phyloP scores from a whole-genome alignment of 1,140 invertebrate species.

The Mactra quadrangularis region DNA sequence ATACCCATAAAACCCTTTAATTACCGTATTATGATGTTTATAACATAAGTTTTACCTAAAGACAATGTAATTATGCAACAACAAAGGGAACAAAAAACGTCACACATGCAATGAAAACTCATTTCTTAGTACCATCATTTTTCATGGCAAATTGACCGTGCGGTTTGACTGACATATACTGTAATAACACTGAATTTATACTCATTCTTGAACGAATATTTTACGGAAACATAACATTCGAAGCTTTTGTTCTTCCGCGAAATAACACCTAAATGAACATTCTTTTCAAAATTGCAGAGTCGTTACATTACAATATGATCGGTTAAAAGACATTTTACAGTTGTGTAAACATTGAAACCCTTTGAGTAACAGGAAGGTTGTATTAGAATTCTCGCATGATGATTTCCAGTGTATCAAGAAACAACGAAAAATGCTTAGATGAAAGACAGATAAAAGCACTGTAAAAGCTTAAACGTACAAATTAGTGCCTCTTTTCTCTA shows the following conservation, averaged over 20 bases:
- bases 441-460: conserved; percentile 26
- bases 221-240: conserved; percentile 15
- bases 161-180: not conserved
- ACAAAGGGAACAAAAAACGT: conserved; percentile 27
- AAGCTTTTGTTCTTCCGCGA: conserved; percentile 21
- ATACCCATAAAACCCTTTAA: too few species aligned
- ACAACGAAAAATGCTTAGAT: conserved; percentile 33
- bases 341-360: conserved; percentile 28
- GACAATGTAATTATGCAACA: conserved; percentile 19
- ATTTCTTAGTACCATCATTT: conserved; percentile 17
- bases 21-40: conserved; percentile 11
- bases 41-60: conserved; percentile 19
- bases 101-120: conserved; percentile 30
- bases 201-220: conserved; percentile 25
- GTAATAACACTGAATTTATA: conserved; percentile 36
- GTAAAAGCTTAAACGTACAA: conserved; percentile 29
- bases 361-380: conserved; percentile 25
- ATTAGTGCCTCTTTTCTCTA: conserved; percentile 15
- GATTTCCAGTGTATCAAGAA: conserved; percentile 31
- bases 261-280: conserved; percentile 22
- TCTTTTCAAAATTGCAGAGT: conserved; percentile 40
- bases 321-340: conserved; percentile 40
- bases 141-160: conserved; percentile 32
- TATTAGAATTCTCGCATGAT: conserved; percentile 28
- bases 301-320: conserved; percentile 36